Evolutionary conservation across 2,797 vertebrate genomes (phyloP), one percentile per base, ranked within the genome.

Genomic region (Etheostoma perlongum): DNA sequence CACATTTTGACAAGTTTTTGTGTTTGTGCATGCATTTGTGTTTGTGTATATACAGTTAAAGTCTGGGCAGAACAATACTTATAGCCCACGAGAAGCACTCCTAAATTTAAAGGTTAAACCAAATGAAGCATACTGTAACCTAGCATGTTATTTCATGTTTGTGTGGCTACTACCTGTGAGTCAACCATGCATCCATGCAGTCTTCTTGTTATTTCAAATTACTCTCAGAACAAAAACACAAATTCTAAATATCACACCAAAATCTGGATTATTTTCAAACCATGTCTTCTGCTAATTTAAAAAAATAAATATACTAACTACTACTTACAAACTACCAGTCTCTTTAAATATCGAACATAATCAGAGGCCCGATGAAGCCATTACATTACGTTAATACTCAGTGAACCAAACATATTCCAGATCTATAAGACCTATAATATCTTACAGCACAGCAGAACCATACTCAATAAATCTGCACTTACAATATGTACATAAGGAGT

Each of bases 361-460:
- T 86, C 86, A 85, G 85, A 91, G 79, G 79, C 76, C 74, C 70
- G 57, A 83, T 68, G 78, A 79, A 84, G 66, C 65, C 79, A 70
- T 82, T 82, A 92, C 71, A 15, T 44, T 40, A 40, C 36, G 11
- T 40, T 40, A 40, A 86, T 86, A 89, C 65, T 63, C 64, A 72
- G 82, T 72, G 52, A 91, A 83, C 82, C 78, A 74, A 91, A 84
- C 75, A 91, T 72, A 87, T 74, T 78, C 78, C 85, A 95, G 94
- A 94, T 96, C 95, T 96, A 96, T 95, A 93, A 96, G 95, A 96
- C 94, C 95, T 88, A 95, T 94, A 91, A 91, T 90, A 86, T 73
- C 83, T 86, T 85, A 91, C 66, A 91, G 87, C 89, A 88, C 84
- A 77, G 86, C 87, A 93, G 90, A 89, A 89, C 91, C 71, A 82